Evolutionary conservation across 2,113 vertebrate genomes (phyloP).

Genomic region (Ascaphus truei): DNA sequence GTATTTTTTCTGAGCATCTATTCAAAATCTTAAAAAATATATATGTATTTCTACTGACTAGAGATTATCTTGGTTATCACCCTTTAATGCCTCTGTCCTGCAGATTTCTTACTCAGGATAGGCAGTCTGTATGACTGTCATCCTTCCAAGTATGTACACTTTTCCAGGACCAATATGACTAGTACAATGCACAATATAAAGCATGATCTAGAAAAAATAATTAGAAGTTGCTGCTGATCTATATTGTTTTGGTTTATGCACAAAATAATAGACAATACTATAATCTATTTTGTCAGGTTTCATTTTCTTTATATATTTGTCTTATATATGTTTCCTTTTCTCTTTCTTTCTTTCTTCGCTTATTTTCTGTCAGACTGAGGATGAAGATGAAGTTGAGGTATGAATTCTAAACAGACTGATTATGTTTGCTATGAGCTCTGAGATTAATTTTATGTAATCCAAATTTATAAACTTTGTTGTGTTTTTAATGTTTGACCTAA

Average conservation of each 20-base stretch:
- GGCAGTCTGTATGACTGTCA: too few species aligned
- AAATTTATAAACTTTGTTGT: too few species aligned
- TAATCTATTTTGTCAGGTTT: too few species aligned
- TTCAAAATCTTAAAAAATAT: not conserved
- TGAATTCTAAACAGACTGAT: too few species aligned
- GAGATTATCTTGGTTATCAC: not conserved
- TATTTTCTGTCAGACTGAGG: constrained; percentile 78
- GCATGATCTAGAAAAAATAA: not conserved
- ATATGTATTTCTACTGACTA: not conserved
- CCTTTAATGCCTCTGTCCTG: not conserved
- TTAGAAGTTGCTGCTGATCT: not conserved
- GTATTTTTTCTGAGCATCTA: not conserved
- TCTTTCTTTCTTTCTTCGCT: constrained; percentile 57
- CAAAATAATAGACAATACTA: too few species aligned
- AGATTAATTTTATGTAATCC: too few species aligned
- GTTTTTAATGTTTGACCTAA: too few species aligned
- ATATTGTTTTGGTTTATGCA: too few species aligned
- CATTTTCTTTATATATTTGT: too few species aligned
- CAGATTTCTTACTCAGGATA: too few species aligned
- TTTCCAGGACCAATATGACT: not conserved
- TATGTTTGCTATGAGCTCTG: too few species aligned
- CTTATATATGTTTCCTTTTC: constrained; percentile 47
- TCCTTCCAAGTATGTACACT: too few species aligned
- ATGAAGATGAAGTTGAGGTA: constrained; percentile 86
- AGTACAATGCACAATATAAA: not conserved